Conservation (phyloP, 1,140 invertebrate species). For the Drosophila equinoxialis region DNA sequence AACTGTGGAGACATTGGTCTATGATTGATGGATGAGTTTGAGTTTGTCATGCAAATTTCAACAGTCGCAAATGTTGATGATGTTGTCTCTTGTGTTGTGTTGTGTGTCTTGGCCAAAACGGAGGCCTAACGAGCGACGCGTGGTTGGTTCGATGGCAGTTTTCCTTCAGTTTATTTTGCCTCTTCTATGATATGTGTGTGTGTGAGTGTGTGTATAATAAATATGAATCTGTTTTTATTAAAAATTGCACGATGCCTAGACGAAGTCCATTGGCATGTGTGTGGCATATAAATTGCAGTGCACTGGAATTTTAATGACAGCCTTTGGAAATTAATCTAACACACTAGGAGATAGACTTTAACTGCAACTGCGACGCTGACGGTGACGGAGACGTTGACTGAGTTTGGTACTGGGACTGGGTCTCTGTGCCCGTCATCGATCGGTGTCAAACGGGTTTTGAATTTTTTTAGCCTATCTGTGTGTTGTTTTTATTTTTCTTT, state of each 20-base stretch:
- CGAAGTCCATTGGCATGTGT: slow-evolving; percentile 68
- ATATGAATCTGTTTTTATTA: slow-evolving; percentile 81
- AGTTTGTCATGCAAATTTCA: slow-evolving; percentile 81
- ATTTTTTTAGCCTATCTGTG: background rate
- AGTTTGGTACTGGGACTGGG: slow-evolving; percentile 35
- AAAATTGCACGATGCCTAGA: slow-evolving; percentile 65
- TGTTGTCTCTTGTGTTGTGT: slow-evolving; percentile 42
- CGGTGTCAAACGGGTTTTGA: slow-evolving; percentile 19
- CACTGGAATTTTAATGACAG: slow-evolving; percentile 80
- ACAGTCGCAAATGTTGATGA: slow-evolving; percentile 51
- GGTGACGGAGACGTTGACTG: slow-evolving; percentile 18
- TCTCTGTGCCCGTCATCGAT: slow-evolving; percentile 36
- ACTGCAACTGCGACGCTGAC: slow-evolving; percentile 26
- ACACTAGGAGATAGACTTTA: slow-evolving; percentile 53
- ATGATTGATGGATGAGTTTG: slow-evolving; percentile 80
- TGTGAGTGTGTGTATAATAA: slow-evolving; percentile 54
- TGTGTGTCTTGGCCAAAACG: slow-evolving; percentile 36
- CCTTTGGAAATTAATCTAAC: slow-evolving; percentile 81
- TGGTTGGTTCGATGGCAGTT: slow-evolving; percentile 45
- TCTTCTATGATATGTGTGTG: slow-evolving; percentile 37
- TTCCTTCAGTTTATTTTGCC: slow-evolving; percentile 25
- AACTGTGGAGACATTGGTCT: slow-evolving; percentile 40
- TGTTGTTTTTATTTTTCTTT: background rate
- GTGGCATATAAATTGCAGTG: slow-evolving; percentile 79
- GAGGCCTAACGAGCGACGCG: slow-evolving; percentile 70